Conservation (phyloP, 64 coral and sea anemone species). For the Exaiptasia diaphana region DNA sequence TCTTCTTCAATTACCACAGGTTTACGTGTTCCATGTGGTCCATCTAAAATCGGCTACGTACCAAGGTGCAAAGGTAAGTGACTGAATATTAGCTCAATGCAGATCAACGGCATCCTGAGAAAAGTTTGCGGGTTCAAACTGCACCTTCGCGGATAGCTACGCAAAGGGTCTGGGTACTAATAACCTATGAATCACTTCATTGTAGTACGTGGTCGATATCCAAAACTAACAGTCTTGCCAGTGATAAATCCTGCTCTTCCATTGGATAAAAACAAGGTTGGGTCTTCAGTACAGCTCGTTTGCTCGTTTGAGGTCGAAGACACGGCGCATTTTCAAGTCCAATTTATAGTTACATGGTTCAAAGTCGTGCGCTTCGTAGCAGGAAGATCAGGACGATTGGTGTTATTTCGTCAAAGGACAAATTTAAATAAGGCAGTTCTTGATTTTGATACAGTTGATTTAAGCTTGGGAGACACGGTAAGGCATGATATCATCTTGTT, state of each 20-base stretch:
- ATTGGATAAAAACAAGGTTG: conserved; percentile 17
- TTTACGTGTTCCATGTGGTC: conserved; percentile 59
- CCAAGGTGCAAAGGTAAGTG: conserved; percentile 69
- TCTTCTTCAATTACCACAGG: background rate
- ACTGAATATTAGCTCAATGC: too few species aligned
- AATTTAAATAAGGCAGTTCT: conserved; percentile 34
- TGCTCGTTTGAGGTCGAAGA: conserved; percentile 41
- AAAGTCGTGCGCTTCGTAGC: conserved; percentile 59
- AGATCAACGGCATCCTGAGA: too few species aligned
- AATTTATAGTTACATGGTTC: conserved; percentile 72
- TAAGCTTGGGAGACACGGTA: conserved; percentile 71
- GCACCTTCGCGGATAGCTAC: too few species aligned
- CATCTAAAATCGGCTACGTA: conserved; percentile 65
- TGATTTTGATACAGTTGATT: conserved; percentile 29
- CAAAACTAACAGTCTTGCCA: conserved; percentile 28
- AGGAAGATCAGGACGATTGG: conserved; percentile 51
- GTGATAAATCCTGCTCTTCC: conserved; percentile 37
- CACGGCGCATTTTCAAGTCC: conserved; percentile 29
- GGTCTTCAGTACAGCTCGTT: conserved; percentile 36
- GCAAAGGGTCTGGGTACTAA: too few species aligned
- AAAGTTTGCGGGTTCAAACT: too few species aligned
- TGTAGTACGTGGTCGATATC: conserved; percentile 55
- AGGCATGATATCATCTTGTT: background rate
- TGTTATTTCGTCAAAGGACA: conserved; percentile 5
- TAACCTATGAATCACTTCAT: too few species aligned